Conservation (phyloP, 1,140 invertebrate species). For the Pseudomyrmex dendroicus region DNA sequence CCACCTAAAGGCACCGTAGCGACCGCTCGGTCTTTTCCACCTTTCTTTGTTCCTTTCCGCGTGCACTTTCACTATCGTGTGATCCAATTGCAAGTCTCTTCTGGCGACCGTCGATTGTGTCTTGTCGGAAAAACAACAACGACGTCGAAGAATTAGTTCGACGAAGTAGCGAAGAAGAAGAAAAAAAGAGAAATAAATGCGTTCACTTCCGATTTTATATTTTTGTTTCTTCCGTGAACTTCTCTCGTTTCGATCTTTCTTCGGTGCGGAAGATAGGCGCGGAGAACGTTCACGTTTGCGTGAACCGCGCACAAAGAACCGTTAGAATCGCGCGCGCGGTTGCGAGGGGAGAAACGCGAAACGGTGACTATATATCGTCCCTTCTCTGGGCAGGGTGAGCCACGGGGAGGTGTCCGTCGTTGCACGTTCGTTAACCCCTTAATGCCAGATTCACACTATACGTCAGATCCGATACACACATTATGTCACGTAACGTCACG, state of each 20-base stretch:
- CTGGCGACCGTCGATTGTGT: conserved; percentile 45
- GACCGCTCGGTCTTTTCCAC: conserved; percentile 75
- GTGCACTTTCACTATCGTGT: conserved; percentile 75
- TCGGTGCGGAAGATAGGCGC: conserved; percentile 54
- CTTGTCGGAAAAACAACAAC: not conserved
- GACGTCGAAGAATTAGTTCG: not conserved
- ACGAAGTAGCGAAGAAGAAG: conserved; percentile 41
- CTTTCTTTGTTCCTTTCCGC: conserved; percentile 78
- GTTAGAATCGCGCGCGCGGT: conserved; percentile 77
- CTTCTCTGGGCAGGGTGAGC: conserved; percentile 58
- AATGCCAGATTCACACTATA: not conserved
- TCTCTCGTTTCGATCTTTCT: too few species aligned
- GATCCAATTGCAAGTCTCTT: conserved; percentile 66
- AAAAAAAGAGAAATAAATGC: conserved; percentile 29
- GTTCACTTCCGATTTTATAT: conserved; percentile 67
- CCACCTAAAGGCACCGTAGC: conserved; percentile 70
- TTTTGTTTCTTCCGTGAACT: conserved; percentile 22
- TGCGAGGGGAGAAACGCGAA: conserved; percentile 55
- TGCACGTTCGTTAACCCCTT: conserved; percentile 58
- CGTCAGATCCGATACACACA: too few species aligned
- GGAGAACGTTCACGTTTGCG: conserved; percentile 77
- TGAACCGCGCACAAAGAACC: conserved; percentile 78
- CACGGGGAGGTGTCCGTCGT: conserved; percentile 45
- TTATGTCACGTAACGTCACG: too few species aligned
- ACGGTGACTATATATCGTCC: conserved; percentile 63